These are phyloP conservation scores for Watsonalla cultraria DNA, from an alignment of 2,888 invertebrate species.

Conservation along the genomic window DNA sequence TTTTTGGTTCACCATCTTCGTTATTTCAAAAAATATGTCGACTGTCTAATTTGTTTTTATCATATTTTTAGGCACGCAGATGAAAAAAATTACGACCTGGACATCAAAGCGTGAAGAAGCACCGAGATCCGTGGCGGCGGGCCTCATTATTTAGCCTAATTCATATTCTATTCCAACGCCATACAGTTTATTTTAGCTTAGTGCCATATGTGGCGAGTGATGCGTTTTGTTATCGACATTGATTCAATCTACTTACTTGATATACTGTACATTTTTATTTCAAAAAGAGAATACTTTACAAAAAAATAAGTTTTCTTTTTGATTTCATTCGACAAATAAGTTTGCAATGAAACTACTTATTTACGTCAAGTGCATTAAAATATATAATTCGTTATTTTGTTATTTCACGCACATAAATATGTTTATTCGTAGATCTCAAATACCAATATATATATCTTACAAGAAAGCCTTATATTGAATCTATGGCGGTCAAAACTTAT, in stretches of 20 bases:
- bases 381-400: no score
- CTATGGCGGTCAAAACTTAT: no score
- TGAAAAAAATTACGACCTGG: slow-evolving; percentile 68
- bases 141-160: background rate
- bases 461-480: no score
- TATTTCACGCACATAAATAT: no score
- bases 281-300: background rate
- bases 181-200: slow-evolving; percentile 2
- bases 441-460: no score
- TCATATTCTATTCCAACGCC: background rate
- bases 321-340: no score
- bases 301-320: no score
- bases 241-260: background rate
- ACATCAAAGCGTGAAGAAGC: slow-evolving; percentile 58
- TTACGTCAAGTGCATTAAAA: no score
- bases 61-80: slow-evolving; percentile 61
- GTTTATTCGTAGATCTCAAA: no score
- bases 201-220: background rate
- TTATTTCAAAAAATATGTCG: slow-evolving; percentile 1
- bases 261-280: no score
- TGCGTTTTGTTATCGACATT: background rate
- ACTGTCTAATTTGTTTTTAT: slow-evolving; percentile 18
- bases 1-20: slow-evolving; percentile 21
- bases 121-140: slow-evolving; percentile 14
- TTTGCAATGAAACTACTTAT: no score